These are phyloP conservation scores for Pemphredon lugubris DNA, from an alignment of 2,888 invertebrate species.

Conservation along the genomic window DNA sequence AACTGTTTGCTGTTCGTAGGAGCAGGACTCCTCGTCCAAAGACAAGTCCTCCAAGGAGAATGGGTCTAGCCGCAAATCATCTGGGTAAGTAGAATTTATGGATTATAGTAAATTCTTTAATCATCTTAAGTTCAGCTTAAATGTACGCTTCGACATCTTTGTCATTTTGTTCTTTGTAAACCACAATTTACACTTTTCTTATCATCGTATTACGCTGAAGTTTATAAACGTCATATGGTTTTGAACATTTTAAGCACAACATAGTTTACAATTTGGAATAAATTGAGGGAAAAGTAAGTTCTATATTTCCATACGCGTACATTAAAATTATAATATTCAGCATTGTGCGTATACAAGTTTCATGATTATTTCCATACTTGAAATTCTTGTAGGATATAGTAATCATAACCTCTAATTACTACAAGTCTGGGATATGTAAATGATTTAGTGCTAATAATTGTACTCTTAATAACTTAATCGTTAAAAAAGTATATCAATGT, in stretches of 20 bases:
- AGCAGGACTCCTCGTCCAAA: constrained; percentile 79
- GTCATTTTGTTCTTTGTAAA: constrained; percentile 4
- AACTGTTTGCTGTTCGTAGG: constrained; percentile 81
- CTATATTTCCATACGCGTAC: no score
- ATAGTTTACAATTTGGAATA: no score
- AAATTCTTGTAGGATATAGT: no score
- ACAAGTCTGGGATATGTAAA: no score
- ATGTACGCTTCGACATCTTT: background rate
- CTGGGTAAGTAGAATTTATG: constrained; percentile 81
- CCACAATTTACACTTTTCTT: constrained; percentile 14
- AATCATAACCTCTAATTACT: no score
- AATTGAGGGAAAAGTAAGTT: no score
- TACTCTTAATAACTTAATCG: background rate
- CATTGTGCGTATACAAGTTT: no score
- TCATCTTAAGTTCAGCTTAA: constrained; percentile 2
- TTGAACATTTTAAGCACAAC: background rate
- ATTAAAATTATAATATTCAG: no score
- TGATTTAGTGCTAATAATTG: background rate
- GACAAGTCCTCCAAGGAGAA: constrained; percentile 83
- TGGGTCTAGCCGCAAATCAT: constrained; percentile 83
- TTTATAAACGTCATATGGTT: background rate
- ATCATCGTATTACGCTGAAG: background rate
- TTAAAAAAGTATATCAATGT: background rate
- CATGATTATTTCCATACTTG: no score
- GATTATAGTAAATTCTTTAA: background rate